Evolutionary conservation across 2,797 vertebrate genomes (phyloP).

Genomic region (Tapera naevia): DNA sequence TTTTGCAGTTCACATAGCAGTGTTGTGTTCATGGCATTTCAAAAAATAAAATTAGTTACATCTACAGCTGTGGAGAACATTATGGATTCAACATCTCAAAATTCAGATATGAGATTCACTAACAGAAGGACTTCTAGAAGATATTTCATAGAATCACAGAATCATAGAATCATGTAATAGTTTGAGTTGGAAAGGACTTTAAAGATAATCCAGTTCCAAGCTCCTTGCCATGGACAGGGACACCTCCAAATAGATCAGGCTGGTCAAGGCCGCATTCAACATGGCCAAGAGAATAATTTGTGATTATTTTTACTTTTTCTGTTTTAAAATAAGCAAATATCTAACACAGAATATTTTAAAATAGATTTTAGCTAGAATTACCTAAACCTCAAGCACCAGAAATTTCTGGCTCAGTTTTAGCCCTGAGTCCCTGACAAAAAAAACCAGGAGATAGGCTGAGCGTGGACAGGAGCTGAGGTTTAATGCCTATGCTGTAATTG

Average conservation of each 20-base stretch:
- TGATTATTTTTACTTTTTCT: background rate
- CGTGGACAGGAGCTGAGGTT: background rate
- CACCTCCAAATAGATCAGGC: too few species aligned
- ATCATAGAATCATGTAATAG: too few species aligned
- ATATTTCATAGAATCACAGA: too few species aligned
- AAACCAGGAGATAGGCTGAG: background rate
- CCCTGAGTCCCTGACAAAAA: background rate
- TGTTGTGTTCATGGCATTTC: background rate
- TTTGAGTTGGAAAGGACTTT: too few species aligned
- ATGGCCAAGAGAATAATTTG: background rate
- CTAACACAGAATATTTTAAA: background rate
- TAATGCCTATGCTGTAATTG: background rate
- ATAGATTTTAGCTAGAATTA: background rate
- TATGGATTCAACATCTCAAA: background rate
- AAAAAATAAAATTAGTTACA: background rate
- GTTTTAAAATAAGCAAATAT: background rate
- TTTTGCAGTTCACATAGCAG: background rate
- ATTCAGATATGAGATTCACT: background rate
- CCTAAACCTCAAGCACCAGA: background rate
- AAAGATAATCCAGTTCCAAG: too few species aligned
- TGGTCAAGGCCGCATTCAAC: too few species aligned
- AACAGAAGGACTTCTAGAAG: background rate
- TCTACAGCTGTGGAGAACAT: background rate
- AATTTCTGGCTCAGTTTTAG: background rate
- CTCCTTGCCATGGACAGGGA: too few species aligned